Conservation (phyloP, 2,888 invertebrate genomes). For the Athalia cordata region DNA sequence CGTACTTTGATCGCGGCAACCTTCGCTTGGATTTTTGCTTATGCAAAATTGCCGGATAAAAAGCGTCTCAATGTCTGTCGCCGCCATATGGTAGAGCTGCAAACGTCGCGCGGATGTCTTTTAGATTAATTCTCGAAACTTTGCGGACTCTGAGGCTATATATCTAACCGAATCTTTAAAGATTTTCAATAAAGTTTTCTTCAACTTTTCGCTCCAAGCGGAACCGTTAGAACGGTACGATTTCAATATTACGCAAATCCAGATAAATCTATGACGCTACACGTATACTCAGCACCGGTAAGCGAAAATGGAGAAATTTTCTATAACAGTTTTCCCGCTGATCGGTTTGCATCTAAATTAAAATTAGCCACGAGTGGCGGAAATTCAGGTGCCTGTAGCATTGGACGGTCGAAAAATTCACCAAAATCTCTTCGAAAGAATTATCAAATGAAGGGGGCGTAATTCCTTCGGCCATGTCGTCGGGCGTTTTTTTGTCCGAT, state of each 20-base stretch:
- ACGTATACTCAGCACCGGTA: too few species aligned
- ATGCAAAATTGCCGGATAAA: constrained; percentile 5
- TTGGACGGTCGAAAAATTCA: too few species aligned
- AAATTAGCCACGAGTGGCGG: too few species aligned
- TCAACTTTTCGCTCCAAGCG: not conserved
- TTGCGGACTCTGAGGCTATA: not conserved
- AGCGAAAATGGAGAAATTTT: too few species aligned
- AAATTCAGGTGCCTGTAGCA: too few species aligned
- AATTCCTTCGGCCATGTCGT: too few species aligned
- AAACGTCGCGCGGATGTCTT: not conserved
- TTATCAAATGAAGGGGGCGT: too few species aligned
- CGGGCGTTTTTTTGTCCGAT: too few species aligned
- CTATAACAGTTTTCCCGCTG: too few species aligned
- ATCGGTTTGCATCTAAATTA: too few species aligned
- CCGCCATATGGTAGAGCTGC: constrained; percentile 15
- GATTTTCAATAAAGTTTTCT: constrained; percentile 34
- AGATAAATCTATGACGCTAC: not conserved
- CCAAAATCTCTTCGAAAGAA: too few species aligned
- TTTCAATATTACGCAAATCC: constrained; percentile 9
- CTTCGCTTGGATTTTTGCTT: not conserved
- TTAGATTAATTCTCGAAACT: constrained; percentile 26
- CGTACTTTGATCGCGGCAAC: not conserved
- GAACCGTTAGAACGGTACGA: not conserved
- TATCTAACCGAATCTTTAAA: not conserved
- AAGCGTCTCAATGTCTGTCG: constrained; percentile 1